Evolutionary conservation across 23 tunicate genomes (phyloP), one percentile per base, ranked within the genome.

Genomic region (Botrylloides violaceus): DNA sequence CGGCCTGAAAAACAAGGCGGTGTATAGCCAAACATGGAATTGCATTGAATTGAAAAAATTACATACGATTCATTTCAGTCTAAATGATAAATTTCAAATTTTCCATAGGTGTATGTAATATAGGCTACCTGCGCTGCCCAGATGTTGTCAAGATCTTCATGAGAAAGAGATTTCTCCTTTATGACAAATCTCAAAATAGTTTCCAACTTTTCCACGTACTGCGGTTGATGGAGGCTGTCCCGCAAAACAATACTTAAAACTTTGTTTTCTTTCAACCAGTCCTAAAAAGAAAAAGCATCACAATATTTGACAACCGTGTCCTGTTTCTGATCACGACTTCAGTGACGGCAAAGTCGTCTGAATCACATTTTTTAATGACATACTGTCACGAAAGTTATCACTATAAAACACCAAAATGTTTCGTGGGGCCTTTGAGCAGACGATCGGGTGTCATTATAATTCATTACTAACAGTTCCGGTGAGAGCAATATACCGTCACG

Each of bases 111-210:
- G 53, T 9, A 43, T 43, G 12, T 7, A 15, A 43, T 43, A 43
- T 43, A 15, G 53, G 53, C 53, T 21, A 68, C 74, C 74, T 68
- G 74, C 4, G 74, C 74, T 15, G 74, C 74, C 74, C 74, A 68
- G 34, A 68, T 68, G 36, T 36, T 68, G 74, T 68, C 74, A 0
- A 68, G 58, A 68, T 68, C 74, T 68, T 68, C 74, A 31, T 34
- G 35, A 5, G 74, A 36, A 38, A 68, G 57, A 5, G 74, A 37
- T 68, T 68, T 68, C 36, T 68, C 74, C 2, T 68, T 68, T 19
- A 68, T 68, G 5, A 68, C 74, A 36, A 68, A 68, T 34, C 74
- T 39, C 0, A 68, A 36, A 34, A 68, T 68, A 24, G 74, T 68
- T 68, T 68, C 74, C 4, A 68, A 43, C 36, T 68, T 68, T 68